Base-by-base conservation (phyloP, 2,797 vertebrate genomes). In the Manis crassicaudata region DNA sequence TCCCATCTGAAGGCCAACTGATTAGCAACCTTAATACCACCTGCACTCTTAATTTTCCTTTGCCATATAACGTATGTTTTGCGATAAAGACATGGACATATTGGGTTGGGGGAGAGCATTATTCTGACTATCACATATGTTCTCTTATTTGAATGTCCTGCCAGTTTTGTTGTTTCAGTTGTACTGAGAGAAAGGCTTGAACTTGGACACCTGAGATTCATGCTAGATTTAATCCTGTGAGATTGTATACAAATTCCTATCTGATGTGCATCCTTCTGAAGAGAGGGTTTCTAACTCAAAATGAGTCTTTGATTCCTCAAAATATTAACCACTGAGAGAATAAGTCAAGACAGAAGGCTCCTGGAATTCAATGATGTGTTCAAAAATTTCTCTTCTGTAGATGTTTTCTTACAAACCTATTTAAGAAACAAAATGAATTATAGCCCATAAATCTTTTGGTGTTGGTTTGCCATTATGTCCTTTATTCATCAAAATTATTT, bases 401-500 rank as follows among this genome's bases (percentile, higher is more conserved):
- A 8, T 65, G 87, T 58, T 77, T 88, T 81, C 65, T 84, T 87
- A 60, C 8, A 60, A 81, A 88, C 29, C 40, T 75, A 6, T 4
- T 25, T 67, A 92, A 88, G 40, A 80, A 85, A 88, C 17, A 81
- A 50, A 76, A 50, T n/a, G 56, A 63, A 90, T 46, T 20, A 25
- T 40, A 83, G 56, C 23, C 35, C 8, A 65, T 46, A 52, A 40
- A 7, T 65, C n/a, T 90, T 92, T 60, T 75, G 63, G 52, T 88
- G 9, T 80, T 91, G 12, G 21, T 29, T 81, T 73, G 25, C 21
- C 23, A 56, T 68, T 88, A 86, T 68, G 16, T 60, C n/a, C 25
- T 82, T 68, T 80, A 90, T 86, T 92, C 43, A 80, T 46, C 11
- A 23, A 96, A 90, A 90, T 58, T 37, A 58, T n/a, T 90, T 65